phyloP scores from a whole-genome alignment of 2,113 vertebrate species.

The Aythya baeri region DNA sequence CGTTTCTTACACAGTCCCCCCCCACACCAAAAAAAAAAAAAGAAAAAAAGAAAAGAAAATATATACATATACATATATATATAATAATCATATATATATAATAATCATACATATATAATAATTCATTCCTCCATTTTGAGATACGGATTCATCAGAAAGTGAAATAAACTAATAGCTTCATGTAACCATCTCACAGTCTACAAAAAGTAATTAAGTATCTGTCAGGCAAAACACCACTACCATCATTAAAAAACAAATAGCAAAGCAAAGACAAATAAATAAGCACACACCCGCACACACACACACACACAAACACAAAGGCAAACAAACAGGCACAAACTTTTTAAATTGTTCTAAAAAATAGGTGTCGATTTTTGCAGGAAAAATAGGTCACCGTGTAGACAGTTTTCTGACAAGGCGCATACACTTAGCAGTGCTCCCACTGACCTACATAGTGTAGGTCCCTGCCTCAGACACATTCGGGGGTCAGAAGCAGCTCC shows the following conservation, averaged over 20 bases:
- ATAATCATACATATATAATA: too few species aligned
- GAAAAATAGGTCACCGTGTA: fast-evolving
- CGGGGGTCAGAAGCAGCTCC: background rate
- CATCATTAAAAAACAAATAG: background rate
- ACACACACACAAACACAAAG: background rate
- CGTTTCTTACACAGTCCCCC: background rate
- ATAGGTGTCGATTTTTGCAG: background rate
- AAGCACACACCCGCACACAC: background rate
- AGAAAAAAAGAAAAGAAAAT: too few species aligned
- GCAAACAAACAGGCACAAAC: background rate
- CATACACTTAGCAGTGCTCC: background rate
- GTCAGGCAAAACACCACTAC: background rate
- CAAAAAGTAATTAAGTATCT: background rate
- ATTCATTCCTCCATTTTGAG: background rate
- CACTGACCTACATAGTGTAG: background rate
- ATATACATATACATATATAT: too few species aligned
- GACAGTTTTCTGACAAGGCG: background rate
- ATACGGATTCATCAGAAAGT: background rate
- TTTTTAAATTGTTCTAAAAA: background rate
- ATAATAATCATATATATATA: too few species aligned
- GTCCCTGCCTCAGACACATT: fast-evolving
- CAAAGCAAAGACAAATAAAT: background rate
- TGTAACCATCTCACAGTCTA: background rate
- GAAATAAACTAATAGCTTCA: background rate
- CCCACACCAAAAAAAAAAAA: too few species aligned